phyloP scores from a whole-genome alignment of 2,113 vertebrate genomes.

The Sceloporus undulatus region DNA sequence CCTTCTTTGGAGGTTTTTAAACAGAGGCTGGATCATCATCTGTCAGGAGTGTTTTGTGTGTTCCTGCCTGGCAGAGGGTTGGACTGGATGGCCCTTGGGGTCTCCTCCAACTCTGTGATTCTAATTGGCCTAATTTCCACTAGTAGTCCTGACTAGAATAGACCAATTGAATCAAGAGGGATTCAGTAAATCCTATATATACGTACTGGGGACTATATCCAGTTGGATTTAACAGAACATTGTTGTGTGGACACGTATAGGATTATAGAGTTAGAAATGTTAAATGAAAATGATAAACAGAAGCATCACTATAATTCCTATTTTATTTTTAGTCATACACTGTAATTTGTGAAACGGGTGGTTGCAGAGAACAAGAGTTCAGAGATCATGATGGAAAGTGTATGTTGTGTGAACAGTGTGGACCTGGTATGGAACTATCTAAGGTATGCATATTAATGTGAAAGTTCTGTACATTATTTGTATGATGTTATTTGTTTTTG shows the following conservation, averaged over 20 bases:
- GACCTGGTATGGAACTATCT: conserved; percentile 96
- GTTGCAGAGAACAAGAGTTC: conserved; percentile 95
- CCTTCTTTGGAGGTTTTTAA: too few relatives aligned
- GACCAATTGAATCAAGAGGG: too few relatives aligned
- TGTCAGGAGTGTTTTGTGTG: too few relatives aligned
- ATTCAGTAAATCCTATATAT: neutral
- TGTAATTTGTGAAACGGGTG: conserved; percentile 82
- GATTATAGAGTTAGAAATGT: neutral
- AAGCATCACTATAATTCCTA: conserved; percentile 8
- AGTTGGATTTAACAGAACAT: neutral
- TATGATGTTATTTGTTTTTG: conserved; percentile 1
- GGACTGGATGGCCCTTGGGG: too few relatives aligned
- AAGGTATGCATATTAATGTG: conserved; percentile 85
- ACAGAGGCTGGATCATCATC: too few relatives aligned
- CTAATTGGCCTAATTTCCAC: too few relatives aligned
- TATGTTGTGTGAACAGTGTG: conserved; percentile 90
- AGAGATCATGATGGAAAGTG: conserved; percentile 88
- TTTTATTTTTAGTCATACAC: conserved; percentile 72
- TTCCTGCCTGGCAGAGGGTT: too few relatives aligned
- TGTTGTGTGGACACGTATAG: neutral
- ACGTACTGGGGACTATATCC: neutral
- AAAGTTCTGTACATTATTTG: rapidly evolving
- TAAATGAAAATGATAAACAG: neutral
- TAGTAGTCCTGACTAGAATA: too few relatives aligned
- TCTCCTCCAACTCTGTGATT: too few relatives aligned